These are phyloP conservation scores for Asarcornis scutulata DNA, from an alignment of 2,113 vertebrate genomes.

Conservation along the genomic window DNA sequence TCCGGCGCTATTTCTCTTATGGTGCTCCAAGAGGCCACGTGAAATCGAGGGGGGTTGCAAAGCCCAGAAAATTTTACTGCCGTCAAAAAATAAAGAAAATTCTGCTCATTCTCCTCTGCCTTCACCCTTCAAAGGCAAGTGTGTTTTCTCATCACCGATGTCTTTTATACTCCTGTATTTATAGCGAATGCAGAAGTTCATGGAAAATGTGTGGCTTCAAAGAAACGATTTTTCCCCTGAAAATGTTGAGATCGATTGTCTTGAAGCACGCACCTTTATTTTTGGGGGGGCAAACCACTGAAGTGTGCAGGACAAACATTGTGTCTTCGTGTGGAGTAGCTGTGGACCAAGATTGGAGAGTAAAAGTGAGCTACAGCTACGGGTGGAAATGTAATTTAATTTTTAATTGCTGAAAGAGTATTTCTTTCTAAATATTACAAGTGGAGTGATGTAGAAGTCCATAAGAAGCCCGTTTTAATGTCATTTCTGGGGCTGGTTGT, in stretches of 20 bases:
- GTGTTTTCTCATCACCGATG: neutral
- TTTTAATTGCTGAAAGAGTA: neutral
- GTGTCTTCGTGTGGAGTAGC: neutral
- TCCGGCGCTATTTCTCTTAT: neutral
- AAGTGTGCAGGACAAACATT: neutral
- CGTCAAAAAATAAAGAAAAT: slow-evolving; percentile 30
- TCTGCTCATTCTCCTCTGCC: neutral
- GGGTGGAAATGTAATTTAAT: neutral
- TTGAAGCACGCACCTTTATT: neutral
- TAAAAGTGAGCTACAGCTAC: neutral
- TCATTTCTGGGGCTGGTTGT: neutral
- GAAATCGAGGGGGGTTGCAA: neutral
- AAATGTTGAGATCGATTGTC: neutral
- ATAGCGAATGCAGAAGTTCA: slow-evolving; percentile 1
- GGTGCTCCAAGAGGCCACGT: slow-evolving; percentile 38
- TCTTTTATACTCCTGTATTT: slow-evolving; percentile 9
- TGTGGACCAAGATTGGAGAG: neutral
- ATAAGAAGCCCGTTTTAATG: neutral
- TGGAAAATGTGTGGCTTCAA: neutral
- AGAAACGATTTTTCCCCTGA: slow-evolving; percentile 29
- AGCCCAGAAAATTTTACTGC: neutral
- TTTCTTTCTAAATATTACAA: neutral
- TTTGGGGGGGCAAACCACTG: neutral
- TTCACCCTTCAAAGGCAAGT: slow-evolving; percentile 32
- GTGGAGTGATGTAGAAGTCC: neutral